Conservation (phyloP, 2,797 vertebrate genomes). For the Acanthornis magna region DNA sequence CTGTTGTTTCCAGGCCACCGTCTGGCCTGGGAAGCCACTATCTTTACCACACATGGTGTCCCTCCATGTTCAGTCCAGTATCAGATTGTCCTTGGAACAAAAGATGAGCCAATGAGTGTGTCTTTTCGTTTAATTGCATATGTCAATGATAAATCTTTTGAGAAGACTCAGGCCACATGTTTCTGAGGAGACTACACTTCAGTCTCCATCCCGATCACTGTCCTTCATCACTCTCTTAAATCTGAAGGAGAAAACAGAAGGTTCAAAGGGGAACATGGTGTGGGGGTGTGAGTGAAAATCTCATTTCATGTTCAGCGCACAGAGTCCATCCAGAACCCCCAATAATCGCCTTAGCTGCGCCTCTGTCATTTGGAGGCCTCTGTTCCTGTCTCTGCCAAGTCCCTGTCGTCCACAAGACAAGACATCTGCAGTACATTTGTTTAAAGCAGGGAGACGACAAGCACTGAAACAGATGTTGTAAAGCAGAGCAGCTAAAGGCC, state of each 20-base stretch:
- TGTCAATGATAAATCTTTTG: background rate
- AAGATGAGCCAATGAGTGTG: background rate
- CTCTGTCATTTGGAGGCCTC: conserved; percentile 42
- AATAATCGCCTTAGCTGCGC: background rate
- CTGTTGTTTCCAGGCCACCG: background rate
- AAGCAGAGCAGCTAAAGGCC: conserved; percentile 54
- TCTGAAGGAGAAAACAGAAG: background rate
- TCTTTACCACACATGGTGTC: background rate
- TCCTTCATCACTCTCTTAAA: background rate
- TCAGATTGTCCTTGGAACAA: background rate
- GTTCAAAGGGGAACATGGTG: background rate
- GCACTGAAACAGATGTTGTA: conserved; percentile 66
- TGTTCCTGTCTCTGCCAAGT: conserved; percentile 18
- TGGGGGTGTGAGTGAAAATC: background rate
- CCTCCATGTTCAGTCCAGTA: background rate
- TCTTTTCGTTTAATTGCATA: background rate
- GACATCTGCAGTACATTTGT: conserved; percentile 68
- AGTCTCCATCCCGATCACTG: background rate
- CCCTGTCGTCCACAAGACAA: conserved; percentile 57
- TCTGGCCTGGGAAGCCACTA: background rate
- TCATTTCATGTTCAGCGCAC: background rate
- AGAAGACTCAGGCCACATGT: background rate
- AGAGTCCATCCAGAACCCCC: background rate
- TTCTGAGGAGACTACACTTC: background rate
- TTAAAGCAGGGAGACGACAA: conserved; percentile 65